Evolutionary conservation across 2,888 invertebrate species (phyloP).

Genomic region (Mimachlamys varia): DNA sequence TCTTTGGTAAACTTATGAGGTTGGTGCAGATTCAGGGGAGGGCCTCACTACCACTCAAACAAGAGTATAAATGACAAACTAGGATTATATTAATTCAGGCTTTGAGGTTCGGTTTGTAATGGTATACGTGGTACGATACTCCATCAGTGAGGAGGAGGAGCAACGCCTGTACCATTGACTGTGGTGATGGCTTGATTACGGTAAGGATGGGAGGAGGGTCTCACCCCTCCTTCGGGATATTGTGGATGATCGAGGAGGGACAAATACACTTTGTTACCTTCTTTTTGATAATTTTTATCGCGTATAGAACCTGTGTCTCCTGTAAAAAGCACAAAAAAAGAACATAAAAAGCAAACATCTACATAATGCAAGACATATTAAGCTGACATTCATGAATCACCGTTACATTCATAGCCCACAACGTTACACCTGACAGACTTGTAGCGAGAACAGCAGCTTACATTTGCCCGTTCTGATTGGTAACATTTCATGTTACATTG

Average conservation of each 20-base stretch:
- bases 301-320: slow-evolving; percentile 44
- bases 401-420: not conserved
- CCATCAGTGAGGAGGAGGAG: too few species aligned
- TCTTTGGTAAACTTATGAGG: not conserved
- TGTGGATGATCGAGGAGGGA: not conserved
- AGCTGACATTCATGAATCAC: not conserved
- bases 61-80: not conserved
- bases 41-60: not conserved
- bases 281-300: slow-evolving; percentile 44
- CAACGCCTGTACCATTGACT: not conserved
- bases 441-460: not conserved
- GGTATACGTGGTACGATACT: not conserved
- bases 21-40: not conserved
- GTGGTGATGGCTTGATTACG: not conserved
- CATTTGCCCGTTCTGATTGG: too few species aligned
- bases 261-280: slow-evolving; percentile 38
- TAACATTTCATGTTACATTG: too few species aligned
- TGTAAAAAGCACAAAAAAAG: slow-evolving; percentile 36
- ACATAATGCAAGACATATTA: not conserved
- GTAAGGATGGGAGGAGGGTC: not conserved
- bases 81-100: not conserved
- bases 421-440: not conserved
- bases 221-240: not conserved
- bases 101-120: not conserved
- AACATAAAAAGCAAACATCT: not conserved